Conservation (phyloP, 2,113 vertebrate species). For the Erythrocebus patas region DNA sequence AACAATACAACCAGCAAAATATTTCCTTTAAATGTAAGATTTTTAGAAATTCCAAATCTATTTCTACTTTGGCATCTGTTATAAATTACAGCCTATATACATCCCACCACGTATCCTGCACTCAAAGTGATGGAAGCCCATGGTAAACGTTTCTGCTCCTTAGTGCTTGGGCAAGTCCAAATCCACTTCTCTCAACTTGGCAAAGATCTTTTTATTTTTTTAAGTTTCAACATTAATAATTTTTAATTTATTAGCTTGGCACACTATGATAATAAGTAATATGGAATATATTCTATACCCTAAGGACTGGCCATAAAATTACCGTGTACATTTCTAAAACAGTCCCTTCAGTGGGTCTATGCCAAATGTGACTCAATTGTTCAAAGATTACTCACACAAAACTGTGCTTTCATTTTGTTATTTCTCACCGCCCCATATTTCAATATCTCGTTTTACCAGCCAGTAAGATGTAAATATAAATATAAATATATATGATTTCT, state of each 20-base stretch:
- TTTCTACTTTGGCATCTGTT: conserved; percentile 44
- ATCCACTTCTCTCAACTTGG: conserved; percentile 25
- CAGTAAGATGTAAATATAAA: not conserved
- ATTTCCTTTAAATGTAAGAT: not conserved
- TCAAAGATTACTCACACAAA: not conserved
- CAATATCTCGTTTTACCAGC: not conserved
- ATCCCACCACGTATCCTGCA: not conserved
- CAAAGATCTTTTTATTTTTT: not conserved
- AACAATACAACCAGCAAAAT: not conserved
- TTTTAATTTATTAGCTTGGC: conserved; percentile 69
- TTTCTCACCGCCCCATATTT: not conserved
- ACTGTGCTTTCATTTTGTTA: not conserved
- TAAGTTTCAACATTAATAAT: conserved; percentile 41
- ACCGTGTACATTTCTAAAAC: conserved; percentile 54
- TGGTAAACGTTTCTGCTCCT: conserved; percentile 38
- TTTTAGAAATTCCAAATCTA: not conserved
- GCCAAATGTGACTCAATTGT: conserved; percentile 44
- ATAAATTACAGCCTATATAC: not conserved
- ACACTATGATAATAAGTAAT: conserved; percentile 43
- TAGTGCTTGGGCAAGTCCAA: not conserved
- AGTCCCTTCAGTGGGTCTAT: not conserved
- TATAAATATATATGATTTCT: not conserved
- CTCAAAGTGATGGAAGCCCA: not conserved
- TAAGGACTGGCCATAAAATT: conserved; percentile 59
- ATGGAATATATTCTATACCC: conserved; percentile 68